Evolutionary conservation across 2,113 vertebrate genomes (phyloP), one percentile per base, ranked within the genome.

Genomic region (Oophaga pumilio): DNA sequence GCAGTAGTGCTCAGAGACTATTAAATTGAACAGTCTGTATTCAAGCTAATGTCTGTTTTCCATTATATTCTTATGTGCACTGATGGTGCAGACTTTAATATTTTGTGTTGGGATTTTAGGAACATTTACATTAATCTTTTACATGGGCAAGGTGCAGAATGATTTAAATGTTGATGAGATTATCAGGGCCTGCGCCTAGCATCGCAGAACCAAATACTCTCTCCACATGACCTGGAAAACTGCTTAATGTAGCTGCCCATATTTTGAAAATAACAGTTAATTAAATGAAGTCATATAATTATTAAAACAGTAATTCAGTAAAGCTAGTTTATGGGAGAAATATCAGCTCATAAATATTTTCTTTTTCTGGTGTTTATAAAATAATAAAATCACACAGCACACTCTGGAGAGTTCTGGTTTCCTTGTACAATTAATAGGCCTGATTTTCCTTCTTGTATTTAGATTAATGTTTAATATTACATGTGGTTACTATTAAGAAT

Each of bases 291-390:
- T 86, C 74, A 86, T 78, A 86, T 86, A 77, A 86, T 86, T 76
- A 85, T 85, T 85, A 85, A 85, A 85, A 85, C 84, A 78, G 84
- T 78, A 86, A 77, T 86, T 86, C 59, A 78, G 74, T 66, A 78
- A 86, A 52, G 14, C 57, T 24, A 66, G 57, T 77, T 77, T 86
- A 86, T 86, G 71, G 84, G 59, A 77, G 84, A 85, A 85, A 76
- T 86, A 78, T 78, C 84, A 78, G 84, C 74, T 78, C 84, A 52
- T 86, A 86, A 77, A 86, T 77, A 57, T 66, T 86, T 86, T 86
- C 20, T 53, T 76, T 76, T 84, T 71, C 24, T 84, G 28, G 66
- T 86, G 76, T 86, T 77, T 86, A 62, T 86, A 64, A 86, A 86
- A 86, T 66, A 85, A 85, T 66, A 86, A 78, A 77, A 64, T 66